Evolutionary conservation across 2,888 invertebrate genomes (phyloP).

Genomic region (Stenurella melanura): DNA sequence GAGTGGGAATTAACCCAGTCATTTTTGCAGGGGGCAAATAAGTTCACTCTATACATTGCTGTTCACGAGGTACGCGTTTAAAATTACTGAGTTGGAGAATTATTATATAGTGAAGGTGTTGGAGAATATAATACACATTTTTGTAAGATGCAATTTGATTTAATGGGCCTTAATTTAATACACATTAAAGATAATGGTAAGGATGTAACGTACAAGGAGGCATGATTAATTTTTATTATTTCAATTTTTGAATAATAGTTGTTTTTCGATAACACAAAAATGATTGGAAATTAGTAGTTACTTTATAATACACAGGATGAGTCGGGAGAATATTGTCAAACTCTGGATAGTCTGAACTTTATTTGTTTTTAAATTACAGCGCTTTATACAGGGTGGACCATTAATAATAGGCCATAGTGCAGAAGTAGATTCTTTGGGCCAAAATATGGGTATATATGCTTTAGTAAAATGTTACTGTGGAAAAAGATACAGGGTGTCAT

Average conservation of each 20-base stretch:
- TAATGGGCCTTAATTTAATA: constrained; percentile 30
- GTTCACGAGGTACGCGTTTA: constrained; percentile 35
- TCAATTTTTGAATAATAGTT: background rate
- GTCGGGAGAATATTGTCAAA: too few relatives aligned
- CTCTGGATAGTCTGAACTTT: too few relatives aligned
- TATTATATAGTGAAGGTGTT: constrained; percentile 35
- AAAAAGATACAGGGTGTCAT: too few relatives aligned
- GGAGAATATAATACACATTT: constrained; percentile 30
- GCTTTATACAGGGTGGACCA: too few relatives aligned
- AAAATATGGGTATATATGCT: too few relatives aligned
- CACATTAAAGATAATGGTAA: background rate
- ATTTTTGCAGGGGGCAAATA: constrained; percentile 30
- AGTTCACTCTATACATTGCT: constrained; percentile 37
- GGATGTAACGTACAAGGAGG: background rate
- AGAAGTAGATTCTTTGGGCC: too few relatives aligned
- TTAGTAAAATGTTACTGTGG: too few relatives aligned
- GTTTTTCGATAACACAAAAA: background rate
- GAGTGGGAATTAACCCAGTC: constrained; percentile 7
- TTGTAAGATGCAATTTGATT: constrained; percentile 41
- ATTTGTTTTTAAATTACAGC: too few relatives aligned
- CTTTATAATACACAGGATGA: too few relatives aligned
- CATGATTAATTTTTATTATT: background rate
- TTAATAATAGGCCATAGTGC: too few relatives aligned
- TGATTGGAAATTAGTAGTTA: background rate
- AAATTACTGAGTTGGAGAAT: constrained; percentile 40